phyloP scores from a whole-genome alignment of 2,888 invertebrate genomes.

The Cancer borealis region DNA sequence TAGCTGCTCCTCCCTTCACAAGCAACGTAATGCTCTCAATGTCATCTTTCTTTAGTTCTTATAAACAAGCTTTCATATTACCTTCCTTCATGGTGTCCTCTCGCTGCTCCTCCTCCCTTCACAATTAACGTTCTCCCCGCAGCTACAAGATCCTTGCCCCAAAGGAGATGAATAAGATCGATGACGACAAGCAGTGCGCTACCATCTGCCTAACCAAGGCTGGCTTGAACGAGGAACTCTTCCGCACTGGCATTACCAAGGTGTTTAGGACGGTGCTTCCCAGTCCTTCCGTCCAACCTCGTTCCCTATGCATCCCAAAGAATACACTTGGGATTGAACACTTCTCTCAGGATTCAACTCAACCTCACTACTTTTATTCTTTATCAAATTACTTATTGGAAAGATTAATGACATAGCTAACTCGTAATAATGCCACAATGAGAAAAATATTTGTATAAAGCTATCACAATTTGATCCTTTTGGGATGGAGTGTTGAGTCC shows the following conservation, averaged over 20 bases:
- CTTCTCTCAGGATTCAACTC: not conserved
- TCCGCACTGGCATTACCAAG: slow-evolving; percentile 82
- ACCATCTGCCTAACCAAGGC: slow-evolving; percentile 71
- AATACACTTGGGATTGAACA: slow-evolving; percentile 14
- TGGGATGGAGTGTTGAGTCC: not conserved
- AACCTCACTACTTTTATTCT: not conserved
- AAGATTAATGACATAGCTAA: not conserved
- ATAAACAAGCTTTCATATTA: not conserved
- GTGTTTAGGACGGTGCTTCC: slow-evolving; percentile 77
- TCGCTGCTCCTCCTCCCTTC: not conserved
- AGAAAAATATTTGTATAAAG: not conserved
- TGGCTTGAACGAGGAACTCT: slow-evolving; percentile 81
- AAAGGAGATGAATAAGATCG: slow-evolving; percentile 69
- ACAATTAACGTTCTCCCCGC: not conserved
- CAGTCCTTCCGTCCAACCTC: not conserved
- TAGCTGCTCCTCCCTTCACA: not conserved
- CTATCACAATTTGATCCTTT: not conserved
- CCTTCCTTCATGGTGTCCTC: not conserved
- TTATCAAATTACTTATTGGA: not conserved
- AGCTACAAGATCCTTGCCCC: slow-evolving; percentile 77
- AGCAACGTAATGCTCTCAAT: not conserved
- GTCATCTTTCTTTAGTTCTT: not conserved
- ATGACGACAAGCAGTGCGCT: slow-evolving; percentile 76
- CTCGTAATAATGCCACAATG: not conserved
- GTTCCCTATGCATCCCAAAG: not conserved